These are phyloP conservation scores for Hydrophis major DNA, from an alignment of 2,797 vertebrate species.

Conservation along the genomic window DNA sequence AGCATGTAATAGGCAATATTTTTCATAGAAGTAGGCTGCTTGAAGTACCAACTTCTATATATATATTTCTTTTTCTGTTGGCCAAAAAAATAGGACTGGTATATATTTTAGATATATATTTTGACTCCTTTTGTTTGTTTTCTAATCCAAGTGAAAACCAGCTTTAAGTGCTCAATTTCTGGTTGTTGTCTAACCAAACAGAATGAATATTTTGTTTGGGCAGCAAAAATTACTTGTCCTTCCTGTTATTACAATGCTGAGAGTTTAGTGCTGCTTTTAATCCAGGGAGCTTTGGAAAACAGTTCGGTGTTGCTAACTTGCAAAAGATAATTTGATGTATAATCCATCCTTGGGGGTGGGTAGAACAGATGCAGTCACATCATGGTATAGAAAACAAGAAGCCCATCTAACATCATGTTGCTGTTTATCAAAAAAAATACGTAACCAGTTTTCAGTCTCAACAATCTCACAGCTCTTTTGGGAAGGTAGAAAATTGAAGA, in stretches of 20 bases:
- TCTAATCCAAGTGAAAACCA: constrained; percentile 15
- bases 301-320: not conserved
- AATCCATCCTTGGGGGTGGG: not conserved
- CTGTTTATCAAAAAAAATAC: not conserved
- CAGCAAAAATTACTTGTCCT: not conserved
- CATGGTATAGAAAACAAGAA: not conserved
- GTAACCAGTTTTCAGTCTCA: not conserved
- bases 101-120: constrained; percentile 2
- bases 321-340: not conserved
- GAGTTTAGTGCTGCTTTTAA: not conserved
- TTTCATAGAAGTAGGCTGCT: constrained; percentile 23
- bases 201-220: constrained; percentile 16
- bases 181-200: not conserved
- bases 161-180: not conserved
- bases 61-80: not conserved
- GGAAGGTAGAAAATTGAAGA: not conserved
- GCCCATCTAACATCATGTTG: not conserved
- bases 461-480: not conserved
- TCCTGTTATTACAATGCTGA: not conserved
- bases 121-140: not conserved
- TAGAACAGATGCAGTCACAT: not conserved
- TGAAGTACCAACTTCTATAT: not conserved
- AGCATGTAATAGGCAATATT: not conserved
- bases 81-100: constrained; percentile 22
- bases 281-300: not conserved